Base-by-base conservation (phyloP, 1,140 invertebrate species). In the Panonychus citri region DNA sequence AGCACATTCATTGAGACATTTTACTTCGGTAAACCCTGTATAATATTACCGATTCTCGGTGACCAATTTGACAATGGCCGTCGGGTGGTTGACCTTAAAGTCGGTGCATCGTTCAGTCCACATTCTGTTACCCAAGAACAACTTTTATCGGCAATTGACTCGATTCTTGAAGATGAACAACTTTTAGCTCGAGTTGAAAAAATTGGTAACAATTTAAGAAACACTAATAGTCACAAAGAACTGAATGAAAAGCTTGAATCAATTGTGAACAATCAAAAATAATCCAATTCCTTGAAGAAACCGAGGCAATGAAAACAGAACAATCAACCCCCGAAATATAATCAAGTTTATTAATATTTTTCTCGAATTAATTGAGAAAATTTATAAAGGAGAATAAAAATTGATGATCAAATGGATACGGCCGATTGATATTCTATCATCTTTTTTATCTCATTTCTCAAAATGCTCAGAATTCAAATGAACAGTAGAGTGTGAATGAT, bases 51-150 rank as follows among this genome's bases (percentile, higher is more conserved):
- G 21, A 7, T 57, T 3, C 56, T 56, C 37, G 39, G 24, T 59
- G 57, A 60, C 61, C 59, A 60, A 46, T 49, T 34, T 26, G 59
- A 60, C 30, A 60, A 60, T 51, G 59, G 57, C 25, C 59, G 57
- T 19, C 30, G 59, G n/a, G 37, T 61, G 7, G 17, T 28, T 5
- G 59, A 60, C 17, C 54, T 49, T 26, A 21, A 39, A 25, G 3
- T 43, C 4, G 59, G 59, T 8, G 21, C 30, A 15, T n/a, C 42
- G 12, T 37, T 60, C 43, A 49, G 61, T 42, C 34, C 46, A 26
- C 61, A 24, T 30, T 37, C 43, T 10, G 43, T 60, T 21, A 28
- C 42, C 10, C 39, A 60, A 26, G 17, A 39, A 25, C 28, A 60
- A 55, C 28, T 60, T 1, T 17, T 60, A 7, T 17, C 21, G 17